phyloP scores from a whole-genome alignment of 2,113 vertebrate species.

The Tor tambroides region DNA sequence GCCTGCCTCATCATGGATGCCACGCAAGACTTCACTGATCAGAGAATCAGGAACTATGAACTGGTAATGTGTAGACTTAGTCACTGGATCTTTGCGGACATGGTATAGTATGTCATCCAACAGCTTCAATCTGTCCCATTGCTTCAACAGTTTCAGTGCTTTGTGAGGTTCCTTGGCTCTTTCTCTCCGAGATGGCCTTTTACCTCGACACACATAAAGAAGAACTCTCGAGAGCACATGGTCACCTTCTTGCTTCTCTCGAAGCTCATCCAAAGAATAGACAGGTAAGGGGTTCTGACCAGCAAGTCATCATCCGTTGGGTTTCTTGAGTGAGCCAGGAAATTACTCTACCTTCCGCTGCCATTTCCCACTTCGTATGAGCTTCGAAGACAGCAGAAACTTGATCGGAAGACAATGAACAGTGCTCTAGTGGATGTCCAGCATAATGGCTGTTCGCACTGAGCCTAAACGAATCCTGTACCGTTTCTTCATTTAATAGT shows the following conservation, averaged over 20 bases:
- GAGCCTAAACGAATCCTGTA: neutral
- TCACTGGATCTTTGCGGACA: neutral
- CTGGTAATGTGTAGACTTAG: neutral
- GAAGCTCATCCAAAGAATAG: constrained; percentile 13
- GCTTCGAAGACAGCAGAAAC: neutral
- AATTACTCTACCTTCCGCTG: neutral
- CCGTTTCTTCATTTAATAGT: neutral
- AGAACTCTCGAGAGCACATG: neutral
- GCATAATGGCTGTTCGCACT: neutral
- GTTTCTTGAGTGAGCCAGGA: neutral
- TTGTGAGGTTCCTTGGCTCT: neutral
- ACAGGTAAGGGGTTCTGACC: constrained; percentile 17
- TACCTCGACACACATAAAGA: neutral
- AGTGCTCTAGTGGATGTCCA: too few species aligned
- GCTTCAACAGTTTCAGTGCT: neutral
- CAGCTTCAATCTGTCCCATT: constrained; percentile 14
- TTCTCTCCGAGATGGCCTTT: neutral
- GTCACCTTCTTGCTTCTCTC: neutral
- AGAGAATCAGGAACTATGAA: constrained; percentile 2
- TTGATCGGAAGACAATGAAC: neutral
- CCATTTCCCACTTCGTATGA: neutral
- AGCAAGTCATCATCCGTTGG: neutral
- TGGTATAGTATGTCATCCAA: neutral
- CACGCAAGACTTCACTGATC: neutral
- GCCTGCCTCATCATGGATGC: constrained; percentile 38